Base-by-base conservation (phyloP, 2,888 invertebrate genomes). In the Strigamia maritima region DNA sequence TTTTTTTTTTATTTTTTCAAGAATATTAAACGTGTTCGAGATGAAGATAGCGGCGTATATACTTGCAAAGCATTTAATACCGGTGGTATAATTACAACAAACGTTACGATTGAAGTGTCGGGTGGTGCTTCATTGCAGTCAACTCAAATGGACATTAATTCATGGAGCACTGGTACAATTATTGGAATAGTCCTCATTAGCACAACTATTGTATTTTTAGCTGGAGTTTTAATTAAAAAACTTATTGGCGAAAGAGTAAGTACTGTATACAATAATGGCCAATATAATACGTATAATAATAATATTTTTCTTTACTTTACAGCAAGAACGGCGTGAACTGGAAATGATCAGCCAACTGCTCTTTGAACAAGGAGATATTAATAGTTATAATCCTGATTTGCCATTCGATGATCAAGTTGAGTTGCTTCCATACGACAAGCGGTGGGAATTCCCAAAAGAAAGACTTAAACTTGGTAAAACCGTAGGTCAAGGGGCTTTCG, bases 331-430 rank as follows among this genome's bases (percentile, higher is more conserved):
- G 8, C 24, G 81, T 40, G 80, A 82, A 19, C 80, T 82, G 24
- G 75, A 81, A 19, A 89, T 92, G 82, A 95, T 95, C 12, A 77
- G 76, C 8, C 74, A 44, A 44, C 19, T 60, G 28, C 76, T 81
- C 4, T 81, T 81, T 84, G 92, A 92, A 83, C 91, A 93, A 83
- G 95, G 95, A 2, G 91, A 91, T 7, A 87, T 92, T 0, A 93
- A 92, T 81, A 91, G 91, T 79, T 88, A 97, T 26, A 96, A 97
- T 87, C 95, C 95, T 0, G 94, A 95, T 2, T 85, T 96, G 70
- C 93, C 94, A 0, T 89, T 97, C 0, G 94, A 95, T 81, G 96
- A 97, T 84, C 98, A 98, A 87, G 95, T 96, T 0, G 95, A 96
- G 83, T 87, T 96, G 19, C 87, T 98, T 80, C 96, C 97, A 0